Conservation (phyloP, 2,113 vertebrate genomes). For the Ia io region DNA sequence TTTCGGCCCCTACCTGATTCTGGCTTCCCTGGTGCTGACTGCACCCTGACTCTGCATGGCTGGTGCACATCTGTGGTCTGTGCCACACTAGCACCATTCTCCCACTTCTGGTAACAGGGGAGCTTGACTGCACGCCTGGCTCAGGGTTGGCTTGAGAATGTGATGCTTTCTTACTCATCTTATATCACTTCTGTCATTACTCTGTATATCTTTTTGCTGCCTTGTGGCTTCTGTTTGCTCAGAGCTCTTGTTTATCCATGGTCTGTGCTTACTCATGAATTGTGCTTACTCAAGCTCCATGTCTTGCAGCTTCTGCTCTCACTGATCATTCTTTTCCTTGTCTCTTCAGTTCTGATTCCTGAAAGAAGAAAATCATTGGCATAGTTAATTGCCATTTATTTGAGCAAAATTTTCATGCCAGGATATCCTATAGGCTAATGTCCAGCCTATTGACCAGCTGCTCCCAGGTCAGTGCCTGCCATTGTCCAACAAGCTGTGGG, state of each 20-base stretch:
- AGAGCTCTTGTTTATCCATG: constrained; percentile 29
- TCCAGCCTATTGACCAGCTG: background rate
- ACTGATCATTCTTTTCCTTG: background rate
- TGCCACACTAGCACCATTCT: background rate
- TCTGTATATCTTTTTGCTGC: constrained; percentile 8
- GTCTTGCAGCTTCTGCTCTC: background rate
- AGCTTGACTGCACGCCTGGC: background rate
- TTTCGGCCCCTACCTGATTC: background rate
- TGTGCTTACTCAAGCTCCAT: background rate
- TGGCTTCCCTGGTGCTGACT: background rate
- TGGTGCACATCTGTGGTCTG: background rate
- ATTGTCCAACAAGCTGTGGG: background rate
- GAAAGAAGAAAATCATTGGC: background rate
- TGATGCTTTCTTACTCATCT: background rate
- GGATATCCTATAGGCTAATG: background rate
- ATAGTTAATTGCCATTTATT: background rate
- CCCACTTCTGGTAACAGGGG: background rate
- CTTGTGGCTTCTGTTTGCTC: constrained; percentile 25
- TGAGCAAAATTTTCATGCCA: background rate
- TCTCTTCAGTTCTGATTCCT: constrained; percentile 19
- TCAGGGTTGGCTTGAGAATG: background rate
- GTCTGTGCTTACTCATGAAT: constrained; percentile 51
- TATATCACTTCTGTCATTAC: background rate
- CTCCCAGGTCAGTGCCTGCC: background rate
- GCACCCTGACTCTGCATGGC: background rate